Evolutionary conservation across 2,797 vertebrate genomes (phyloP).

Genomic region (Syngnathus rostellatus): DNA sequence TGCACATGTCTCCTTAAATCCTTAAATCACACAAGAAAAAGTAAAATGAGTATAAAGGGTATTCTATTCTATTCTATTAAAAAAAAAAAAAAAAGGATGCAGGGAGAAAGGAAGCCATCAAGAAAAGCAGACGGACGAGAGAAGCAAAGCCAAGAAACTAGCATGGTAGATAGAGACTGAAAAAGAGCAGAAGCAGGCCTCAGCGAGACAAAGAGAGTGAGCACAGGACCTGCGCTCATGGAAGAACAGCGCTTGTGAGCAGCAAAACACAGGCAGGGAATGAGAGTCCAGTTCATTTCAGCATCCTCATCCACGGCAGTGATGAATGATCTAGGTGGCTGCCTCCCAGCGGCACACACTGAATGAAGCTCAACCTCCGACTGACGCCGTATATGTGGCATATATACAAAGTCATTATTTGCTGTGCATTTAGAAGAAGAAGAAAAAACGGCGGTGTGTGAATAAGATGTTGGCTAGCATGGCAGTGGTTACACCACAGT

Average conservation of each 20-base stretch:
- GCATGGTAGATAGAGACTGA: conserved; percentile 1
- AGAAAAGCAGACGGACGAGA: conserved; percentile 22
- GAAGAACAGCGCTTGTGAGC: conserved; percentile 29
- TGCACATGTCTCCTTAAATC: conserved; percentile 29
- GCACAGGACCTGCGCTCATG: conserved; percentile 22
- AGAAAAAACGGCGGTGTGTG: conserved; percentile 6
- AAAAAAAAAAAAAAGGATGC: conserved; percentile 12
- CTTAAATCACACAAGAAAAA: conserved; percentile 26
- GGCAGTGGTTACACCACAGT: conserved; percentile 32
- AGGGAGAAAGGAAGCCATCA: conserved; percentile 31
- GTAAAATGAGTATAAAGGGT: too few species aligned
- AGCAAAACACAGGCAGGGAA: conserved; percentile 28
- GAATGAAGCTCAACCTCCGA: conserved; percentile 45
- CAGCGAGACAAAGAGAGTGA: conserved; percentile 31
- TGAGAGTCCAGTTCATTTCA: conserved; percentile 61
- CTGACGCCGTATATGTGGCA: conserved; percentile 26
- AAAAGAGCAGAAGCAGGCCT: conserved; percentile 25
- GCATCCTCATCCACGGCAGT: conserved; percentile 61
- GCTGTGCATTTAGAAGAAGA: not conserved
- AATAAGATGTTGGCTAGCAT: conserved; percentile 13
- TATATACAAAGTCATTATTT: conserved; percentile 22
- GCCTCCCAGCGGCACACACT: conserved; percentile 39
- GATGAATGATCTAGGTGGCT: conserved; percentile 58
- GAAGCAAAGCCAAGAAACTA: conserved; percentile 18
- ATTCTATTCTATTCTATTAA: too few species aligned